Evolutionary conservation across 37 sponge, comb jelly and placozoan genomes (phyloP), one percentile per base, ranked within the genome.

Genomic region (Spongia lamella): DNA sequence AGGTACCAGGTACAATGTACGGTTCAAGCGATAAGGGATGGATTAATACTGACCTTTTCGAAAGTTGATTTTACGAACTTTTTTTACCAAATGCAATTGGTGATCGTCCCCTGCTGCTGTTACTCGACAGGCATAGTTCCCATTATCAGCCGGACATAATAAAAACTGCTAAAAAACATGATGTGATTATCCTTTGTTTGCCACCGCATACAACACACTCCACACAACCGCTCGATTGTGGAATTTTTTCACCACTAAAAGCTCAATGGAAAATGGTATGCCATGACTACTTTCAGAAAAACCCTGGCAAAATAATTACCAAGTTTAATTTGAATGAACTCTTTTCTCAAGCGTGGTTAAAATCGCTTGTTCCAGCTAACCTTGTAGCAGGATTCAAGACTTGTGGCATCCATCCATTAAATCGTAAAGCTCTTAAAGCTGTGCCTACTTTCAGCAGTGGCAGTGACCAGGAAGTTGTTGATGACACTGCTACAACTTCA

Each of bases 121-220:
- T 85, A 2, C 75, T 85, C 5, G 86, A 85, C 53, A 76, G 87
- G 13, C 87, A 86, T 40, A 66, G 67, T 56, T 75, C 78, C 2
- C 86, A 85, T 51, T 85, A 77, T 33, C 71, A 85, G 33, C 80
- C 73, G 9, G 59, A 50, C 1, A 52, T 64, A 4, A 17, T 79
- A 34, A 22, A 21, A 7, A 57, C 26, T 69, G 83, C 77, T 3
- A 22, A 50, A 52, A 29, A 53, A 4, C 32, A 72, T 38, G 84
- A 55, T 29, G 69, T 83, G 0, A 63, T 56, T 7, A 55, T 83
- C 27, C 32, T 75, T 19, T 73, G 76, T 36, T 53, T 83, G 0
- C 76, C 84, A 54, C 84, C 77, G 13, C 74, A 87, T 61, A 76
- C 82, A 55, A 87, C 82, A 11, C 78, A 81, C 17, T 65, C 67